Base-by-base conservation (phyloP, 2,113 vertebrate species). In the Silurus glanis region DNA sequence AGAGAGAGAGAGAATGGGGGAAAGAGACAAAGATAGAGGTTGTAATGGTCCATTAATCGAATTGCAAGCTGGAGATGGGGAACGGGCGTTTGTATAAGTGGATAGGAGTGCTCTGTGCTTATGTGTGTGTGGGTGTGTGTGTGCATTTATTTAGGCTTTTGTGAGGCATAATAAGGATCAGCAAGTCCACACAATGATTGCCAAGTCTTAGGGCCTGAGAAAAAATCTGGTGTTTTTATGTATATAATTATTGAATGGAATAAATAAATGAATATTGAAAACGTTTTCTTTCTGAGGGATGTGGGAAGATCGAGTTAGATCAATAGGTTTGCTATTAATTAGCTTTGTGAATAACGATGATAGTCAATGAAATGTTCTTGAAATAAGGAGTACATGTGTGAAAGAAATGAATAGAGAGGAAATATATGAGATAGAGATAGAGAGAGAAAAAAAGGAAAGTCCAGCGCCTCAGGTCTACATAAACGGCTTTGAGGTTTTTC, bases 391-490 rank as follows among this genome's bases (percentile, higher is more conserved):
- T 69, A 17, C 13, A 49, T 75, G 47, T 75, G 74, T 25, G 74
- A 8, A 37, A 37, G 37, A 37, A 37, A 37, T 37, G 37, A n/a
- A 51, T 37, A 76, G 7, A 5, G 14, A 69, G 66, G 28, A 17
- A 16, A 49, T 75, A 49, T 75, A 21, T 75, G 74, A n/a, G 74
- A 7, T 21, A 25, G 23, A 51, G 47, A 14, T 1, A 25, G 9
- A 74, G 8, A 47, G 21, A 75, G 47, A 49, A 45, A 9, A 16
- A 62, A 62, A 81, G 89, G 67, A 79, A 84, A 88, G 82, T 84
- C 88, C 86, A 91, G 87, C 85, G 83, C 91, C 81, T 83, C 79
- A 80, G 78, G 85, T 84, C 84, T 83, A 88, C 83, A 89, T 86
- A 91, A 85, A 86, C n/a, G 45, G 67, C 16, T 56, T 16, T 61